Conservation (phyloP, 2,113 vertebrate genomes). For the Percina caprodes region DNA sequence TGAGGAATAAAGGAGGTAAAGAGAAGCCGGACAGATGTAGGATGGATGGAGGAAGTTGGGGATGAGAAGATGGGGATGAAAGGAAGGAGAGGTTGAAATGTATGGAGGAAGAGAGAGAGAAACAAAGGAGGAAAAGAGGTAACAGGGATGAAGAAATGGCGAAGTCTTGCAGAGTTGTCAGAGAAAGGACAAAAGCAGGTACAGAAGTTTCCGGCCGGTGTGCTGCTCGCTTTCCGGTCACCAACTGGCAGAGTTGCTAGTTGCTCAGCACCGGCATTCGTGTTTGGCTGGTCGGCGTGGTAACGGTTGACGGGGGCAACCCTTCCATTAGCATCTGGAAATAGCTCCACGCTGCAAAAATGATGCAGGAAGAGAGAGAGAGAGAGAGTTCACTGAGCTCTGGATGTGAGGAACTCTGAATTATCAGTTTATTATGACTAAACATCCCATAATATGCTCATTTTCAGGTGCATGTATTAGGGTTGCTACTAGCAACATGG, state of each 20-base stretch:
- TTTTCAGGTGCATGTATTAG: too few species aligned
- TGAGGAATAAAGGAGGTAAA: too few species aligned
- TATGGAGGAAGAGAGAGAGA: not conserved
- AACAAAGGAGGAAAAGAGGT: not conserved
- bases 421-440: too few species aligned
- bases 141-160: not conserved
- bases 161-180: not conserved
- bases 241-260: slow-evolving; percentile 75
- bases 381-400: too few species aligned
- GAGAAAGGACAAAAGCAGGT: not conserved
- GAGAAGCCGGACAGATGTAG: not conserved
- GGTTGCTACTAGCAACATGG: too few species aligned
- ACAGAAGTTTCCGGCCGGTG: not conserved
- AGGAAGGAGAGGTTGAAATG: not conserved
- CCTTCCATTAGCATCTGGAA: slow-evolving; percentile 81
- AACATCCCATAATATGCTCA: too few species aligned
- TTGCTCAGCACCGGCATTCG: slow-evolving; percentile 68
- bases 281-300: slow-evolving; percentile 56
- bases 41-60: not conserved
- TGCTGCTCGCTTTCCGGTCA: slow-evolving; percentile 53
- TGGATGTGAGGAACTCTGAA: too few species aligned
- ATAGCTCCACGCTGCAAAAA: slow-evolving; percentile 64
- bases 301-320: slow-evolving; percentile 73
- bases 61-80: too few species aligned
- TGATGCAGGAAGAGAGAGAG: slow-evolving; percentile 30